Evolutionary conservation across 2,113 vertebrate genomes (phyloP).

Genomic region (Semicossyphus pulcher): DNA sequence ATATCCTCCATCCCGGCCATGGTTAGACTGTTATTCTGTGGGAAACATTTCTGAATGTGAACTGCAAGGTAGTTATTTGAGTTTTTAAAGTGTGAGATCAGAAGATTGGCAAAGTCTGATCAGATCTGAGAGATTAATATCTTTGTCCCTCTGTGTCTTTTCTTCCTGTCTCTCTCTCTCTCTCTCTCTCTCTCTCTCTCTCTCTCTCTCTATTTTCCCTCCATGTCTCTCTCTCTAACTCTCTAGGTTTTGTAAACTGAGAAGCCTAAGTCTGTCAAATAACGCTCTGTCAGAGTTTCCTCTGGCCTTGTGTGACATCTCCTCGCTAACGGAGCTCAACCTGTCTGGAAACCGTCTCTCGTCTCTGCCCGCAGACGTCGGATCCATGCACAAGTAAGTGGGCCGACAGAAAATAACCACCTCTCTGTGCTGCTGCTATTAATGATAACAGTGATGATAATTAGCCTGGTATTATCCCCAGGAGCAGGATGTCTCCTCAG

Average conservation of each 20-base stretch:
- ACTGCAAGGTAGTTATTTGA: too few relatives aligned
- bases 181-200: conserved; percentile 4
- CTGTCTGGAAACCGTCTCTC: conserved; percentile 91
- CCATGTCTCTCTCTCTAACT: not conserved
- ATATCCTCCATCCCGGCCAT: too few relatives aligned
- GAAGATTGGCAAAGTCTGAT: conserved; percentile 8
- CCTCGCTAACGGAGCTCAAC: conserved; percentile 92
- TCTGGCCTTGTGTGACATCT: conserved; percentile 89
- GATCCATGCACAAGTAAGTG: conserved; percentile 91
- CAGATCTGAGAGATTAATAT: conserved; percentile 13
- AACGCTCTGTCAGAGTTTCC: conserved; percentile 94
- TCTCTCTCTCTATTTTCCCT: too few relatives aligned
- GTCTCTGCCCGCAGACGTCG: conserved; percentile 85
- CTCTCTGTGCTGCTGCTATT: not conserved
- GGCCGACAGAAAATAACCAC: not conserved
- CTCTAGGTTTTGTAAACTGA: conserved; percentile 93
- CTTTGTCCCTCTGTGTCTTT: conserved; percentile 7
- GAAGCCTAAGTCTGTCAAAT: conserved; percentile 96
- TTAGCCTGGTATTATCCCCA: not conserved
- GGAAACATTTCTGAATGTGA: too few relatives aligned
- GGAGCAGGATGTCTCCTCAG: conserved; percentile 9
- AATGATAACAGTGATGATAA: not conserved
- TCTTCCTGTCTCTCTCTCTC: not conserved
- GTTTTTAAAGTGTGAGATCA: too few relatives aligned
- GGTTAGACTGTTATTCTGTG: too few relatives aligned